phyloP scores from a whole-genome alignment of 2,888 invertebrate species.

The Geophilus truncorum region DNA sequence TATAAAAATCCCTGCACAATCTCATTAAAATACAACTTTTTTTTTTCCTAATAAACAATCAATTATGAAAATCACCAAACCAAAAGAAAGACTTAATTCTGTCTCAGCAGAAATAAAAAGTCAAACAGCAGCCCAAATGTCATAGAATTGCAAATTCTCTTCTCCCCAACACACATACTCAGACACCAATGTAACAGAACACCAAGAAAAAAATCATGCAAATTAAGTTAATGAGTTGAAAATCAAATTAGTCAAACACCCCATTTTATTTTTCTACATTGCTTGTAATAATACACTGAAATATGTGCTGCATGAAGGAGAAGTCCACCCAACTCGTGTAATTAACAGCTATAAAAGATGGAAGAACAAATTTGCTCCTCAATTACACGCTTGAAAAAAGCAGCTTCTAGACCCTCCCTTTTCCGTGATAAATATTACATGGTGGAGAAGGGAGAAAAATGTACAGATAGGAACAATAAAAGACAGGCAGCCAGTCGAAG shows the following conservation, averaged over 20 bases:
- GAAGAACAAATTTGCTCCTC: slow-evolving; percentile 10
- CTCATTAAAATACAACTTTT: not conserved
- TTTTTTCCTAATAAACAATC: not conserved
- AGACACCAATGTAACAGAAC: too few relatives aligned
- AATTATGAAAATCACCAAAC: slow-evolving; percentile 1
- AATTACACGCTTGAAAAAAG: slow-evolving; percentile 1
- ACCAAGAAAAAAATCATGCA: not conserved
- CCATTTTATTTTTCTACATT: not conserved
- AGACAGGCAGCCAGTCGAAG: not conserved
- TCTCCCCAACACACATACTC: not conserved
- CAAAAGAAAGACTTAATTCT: not conserved
- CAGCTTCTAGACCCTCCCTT: not conserved
- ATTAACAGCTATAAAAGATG: slow-evolving; percentile 25
- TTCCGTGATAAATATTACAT: slow-evolving; percentile 6
- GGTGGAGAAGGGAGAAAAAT: too few relatives aligned
- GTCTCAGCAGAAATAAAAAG: not conserved
- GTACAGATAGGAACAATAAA: not conserved
- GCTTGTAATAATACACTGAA: not conserved
- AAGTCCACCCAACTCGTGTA: not conserved
- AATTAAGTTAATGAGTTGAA: slow-evolving; percentile 1
- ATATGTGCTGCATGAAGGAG: not conserved
- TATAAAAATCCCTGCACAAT: not conserved
- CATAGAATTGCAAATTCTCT: slow-evolving; percentile 27
- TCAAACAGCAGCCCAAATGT: not conserved
- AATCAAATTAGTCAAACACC: slow-evolving; percentile 8